These are phyloP conservation scores for Poicephalus meyeri DNA, from an alignment of 2,113 vertebrate genomes.

Conservation along the genomic window DNA sequence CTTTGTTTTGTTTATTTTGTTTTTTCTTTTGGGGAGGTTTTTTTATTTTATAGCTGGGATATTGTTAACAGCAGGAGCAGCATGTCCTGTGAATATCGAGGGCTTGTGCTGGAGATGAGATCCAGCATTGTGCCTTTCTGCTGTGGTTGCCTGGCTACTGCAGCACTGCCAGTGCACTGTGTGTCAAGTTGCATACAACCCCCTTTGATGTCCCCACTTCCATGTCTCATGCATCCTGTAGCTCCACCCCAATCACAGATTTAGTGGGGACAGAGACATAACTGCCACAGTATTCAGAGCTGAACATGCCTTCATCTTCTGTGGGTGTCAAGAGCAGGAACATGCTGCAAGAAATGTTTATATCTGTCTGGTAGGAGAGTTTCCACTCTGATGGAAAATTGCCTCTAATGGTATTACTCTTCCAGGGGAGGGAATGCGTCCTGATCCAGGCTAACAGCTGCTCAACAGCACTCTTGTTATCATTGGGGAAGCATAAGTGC, in stretches of 20 bases:
- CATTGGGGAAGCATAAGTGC: background rate
- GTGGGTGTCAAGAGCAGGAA: rapidly evolving
- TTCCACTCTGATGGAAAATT: background rate
- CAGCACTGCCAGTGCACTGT: background rate
- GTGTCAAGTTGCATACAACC: background rate
- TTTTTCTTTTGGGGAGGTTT: background rate
- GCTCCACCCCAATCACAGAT: background rate
- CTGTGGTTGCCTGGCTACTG: rapidly evolving
- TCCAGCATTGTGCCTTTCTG: background rate
- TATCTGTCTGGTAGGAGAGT: background rate
- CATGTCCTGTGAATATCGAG: background rate
- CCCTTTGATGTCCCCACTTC: background rate
- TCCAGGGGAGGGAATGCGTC: background rate
- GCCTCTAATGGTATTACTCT: background rate
- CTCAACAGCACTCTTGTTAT: background rate
- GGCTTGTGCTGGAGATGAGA: background rate
- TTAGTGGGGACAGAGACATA: background rate
- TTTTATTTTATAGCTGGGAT: background rate
- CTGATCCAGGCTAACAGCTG: background rate
- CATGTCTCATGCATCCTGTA: background rate
- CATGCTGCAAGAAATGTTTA: background rate
- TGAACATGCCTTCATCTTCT: background rate
- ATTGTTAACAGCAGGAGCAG: background rate
- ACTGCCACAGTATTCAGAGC: background rate
- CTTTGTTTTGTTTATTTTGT: background rate